Base-by-base conservation (phyloP, 2,113 vertebrate species). In the Telmatochromis sp. region DNA sequence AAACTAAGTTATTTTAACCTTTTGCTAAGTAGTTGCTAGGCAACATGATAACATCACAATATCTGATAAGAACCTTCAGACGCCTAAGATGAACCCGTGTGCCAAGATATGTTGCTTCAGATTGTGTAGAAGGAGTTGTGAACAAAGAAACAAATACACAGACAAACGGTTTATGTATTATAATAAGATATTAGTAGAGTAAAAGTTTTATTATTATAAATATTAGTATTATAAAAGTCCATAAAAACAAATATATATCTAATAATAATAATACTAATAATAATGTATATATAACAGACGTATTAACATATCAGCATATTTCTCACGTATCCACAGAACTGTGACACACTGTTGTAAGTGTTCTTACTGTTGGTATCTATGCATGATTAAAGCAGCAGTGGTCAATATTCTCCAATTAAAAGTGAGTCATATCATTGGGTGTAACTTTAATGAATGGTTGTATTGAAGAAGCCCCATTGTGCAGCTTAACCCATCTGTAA, bases 91-190 rank as follows among this genome's bases (percentile, higher is more conserved):
- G 65, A 21, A 23, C 65, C 12, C 1, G 2, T 14, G 35, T 68
- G 35, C 7, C 35, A 23, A 71, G 35, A 23, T 15, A 42, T 71
- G 65, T 23, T 23, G 35, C 65, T 15, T 9, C 35, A 42, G 37
- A 23, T 71, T 71, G 65, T 71, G 37, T 71, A 42, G n/a, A 71
- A 71, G 37, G 35, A 71, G 35, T 23, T 42, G n/a, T 45, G 37
- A 35, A 71, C 37, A 42, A 71, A 71, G 37, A 71, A 45, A 0
- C 2, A 71, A 42, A 73, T 23, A 71, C 37, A 42, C 2, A 73
- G 0, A 45, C 37, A 73, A 15, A 45, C 0, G 0, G 40, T 73
- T 45, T 35, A 45, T 45, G 65, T 73, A 73, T 73, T 26, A 17
- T 73, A 26, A 45, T 71, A 40, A 68, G 35, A 37, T 21, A 68